These are phyloP conservation scores for Dipodomys stephensi DNA, from an alignment of 2,113 vertebrate species.

Conservation along the genomic window DNA sequence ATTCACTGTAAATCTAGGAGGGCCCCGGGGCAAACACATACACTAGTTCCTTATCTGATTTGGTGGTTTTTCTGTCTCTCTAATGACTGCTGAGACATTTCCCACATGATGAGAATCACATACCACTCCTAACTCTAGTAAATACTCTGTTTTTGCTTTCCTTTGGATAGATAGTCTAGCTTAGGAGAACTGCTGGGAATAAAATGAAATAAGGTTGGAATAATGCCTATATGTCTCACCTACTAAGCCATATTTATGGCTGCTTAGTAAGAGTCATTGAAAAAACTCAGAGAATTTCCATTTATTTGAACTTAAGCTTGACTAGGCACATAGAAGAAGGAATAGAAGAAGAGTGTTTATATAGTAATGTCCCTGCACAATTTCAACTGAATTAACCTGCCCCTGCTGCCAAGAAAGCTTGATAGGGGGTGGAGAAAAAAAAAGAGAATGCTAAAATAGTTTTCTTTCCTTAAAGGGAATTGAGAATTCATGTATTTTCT, in stretches of 20 bases:
- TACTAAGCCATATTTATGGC: not conserved
- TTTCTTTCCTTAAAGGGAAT: not conserved
- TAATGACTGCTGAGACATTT: not conserved
- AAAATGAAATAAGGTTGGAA: not conserved
- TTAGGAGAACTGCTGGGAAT: not conserved
- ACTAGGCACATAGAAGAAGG: not conserved
- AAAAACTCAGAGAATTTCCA: not conserved
- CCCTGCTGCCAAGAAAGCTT: not conserved
- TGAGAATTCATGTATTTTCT: not conserved
- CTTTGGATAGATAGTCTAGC: not conserved
- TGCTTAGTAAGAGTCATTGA: not conserved
- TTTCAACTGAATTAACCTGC: not conserved
- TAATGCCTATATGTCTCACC: not conserved
- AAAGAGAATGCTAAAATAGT: not conserved
- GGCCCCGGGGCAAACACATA: not conserved
- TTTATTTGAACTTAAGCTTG: not conserved
- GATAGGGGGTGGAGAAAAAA: too few relatives aligned
- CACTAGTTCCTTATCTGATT: not conserved
- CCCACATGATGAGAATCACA: not conserved
- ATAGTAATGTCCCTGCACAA: not conserved
- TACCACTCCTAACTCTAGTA: too few relatives aligned
- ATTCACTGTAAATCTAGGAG: not conserved
- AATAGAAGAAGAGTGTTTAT: not conserved
- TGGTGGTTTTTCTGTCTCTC: conserved; percentile 17
- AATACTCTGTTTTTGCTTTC: not conserved